Percentiles rank a stretch among this genome's conserved stretches.
Conservation (phyloP, 2,888 invertebrate genomes). For the Sesia apiformis region DNA sequence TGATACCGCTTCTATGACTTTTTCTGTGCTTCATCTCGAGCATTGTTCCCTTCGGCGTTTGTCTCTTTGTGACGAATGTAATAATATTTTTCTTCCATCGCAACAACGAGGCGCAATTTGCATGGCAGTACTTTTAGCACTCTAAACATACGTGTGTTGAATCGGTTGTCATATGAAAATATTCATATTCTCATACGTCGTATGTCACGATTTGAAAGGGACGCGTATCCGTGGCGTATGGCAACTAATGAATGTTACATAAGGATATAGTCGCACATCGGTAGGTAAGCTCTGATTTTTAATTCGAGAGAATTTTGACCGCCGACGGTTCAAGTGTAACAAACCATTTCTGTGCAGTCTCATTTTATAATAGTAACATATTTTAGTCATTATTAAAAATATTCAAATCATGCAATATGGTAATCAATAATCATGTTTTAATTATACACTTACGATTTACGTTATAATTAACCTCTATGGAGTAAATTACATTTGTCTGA, state of each 20-base stretch:
- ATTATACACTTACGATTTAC: too few species aligned
- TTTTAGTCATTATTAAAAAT: too few species aligned
- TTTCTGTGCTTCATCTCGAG: not conserved
- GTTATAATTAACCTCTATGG: too few species aligned
- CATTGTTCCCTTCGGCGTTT: not conserved
- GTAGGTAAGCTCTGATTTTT: too few species aligned
- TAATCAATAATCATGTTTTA: too few species aligned
- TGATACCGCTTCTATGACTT: not conserved
- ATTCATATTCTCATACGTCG: conserved; percentile 19
- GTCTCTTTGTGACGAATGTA: not conserved
- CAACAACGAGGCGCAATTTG: conserved; percentile 1
- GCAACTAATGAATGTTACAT: conserved; percentile 33
- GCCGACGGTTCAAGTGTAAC: too few species aligned
- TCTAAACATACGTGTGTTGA: conserved; percentile 8
- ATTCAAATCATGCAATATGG: too few species aligned
- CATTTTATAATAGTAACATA: too few species aligned
- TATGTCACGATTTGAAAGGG: conserved; percentile 13
- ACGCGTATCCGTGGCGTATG: conserved; percentile 25
- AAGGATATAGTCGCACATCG: too few species aligned
- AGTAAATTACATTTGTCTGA: too few species aligned
- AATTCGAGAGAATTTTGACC: too few species aligned
- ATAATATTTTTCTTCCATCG: not conserved
- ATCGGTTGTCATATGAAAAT: conserved; percentile 8
- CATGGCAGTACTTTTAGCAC: conserved; percentile 6
- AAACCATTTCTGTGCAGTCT: too few species aligned